Evolutionary conservation across 2,113 vertebrate genomes (phyloP).

Genomic region (Corythaixoides concolor): DNA sequence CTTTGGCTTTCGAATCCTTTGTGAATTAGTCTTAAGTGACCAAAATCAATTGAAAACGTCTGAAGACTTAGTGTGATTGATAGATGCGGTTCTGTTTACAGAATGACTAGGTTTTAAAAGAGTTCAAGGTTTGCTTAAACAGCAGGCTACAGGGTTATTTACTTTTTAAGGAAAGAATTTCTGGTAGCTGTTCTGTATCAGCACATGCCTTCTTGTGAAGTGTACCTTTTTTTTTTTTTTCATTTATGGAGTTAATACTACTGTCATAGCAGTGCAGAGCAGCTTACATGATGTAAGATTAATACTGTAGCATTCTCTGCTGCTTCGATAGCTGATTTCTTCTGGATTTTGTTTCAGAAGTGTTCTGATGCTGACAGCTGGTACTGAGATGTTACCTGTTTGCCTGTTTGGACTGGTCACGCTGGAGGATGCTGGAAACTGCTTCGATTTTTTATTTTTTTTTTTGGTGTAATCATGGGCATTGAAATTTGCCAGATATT

Average conservation of each 20-base stretch:
- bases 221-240: background rate
- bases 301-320: background rate
- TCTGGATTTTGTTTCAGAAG: background rate
- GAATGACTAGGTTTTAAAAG: constrained; percentile 1
- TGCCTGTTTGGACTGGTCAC: background rate
- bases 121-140: background rate
- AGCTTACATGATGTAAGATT: background rate
- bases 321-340: background rate
- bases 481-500: background rate
- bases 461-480: background rate
- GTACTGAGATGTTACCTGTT: background rate
- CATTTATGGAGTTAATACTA: background rate
- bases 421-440: background rate
- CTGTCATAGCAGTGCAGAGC: background rate
- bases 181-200: background rate
- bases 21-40: constrained; percentile 12
- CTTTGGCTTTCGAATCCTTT: background rate
- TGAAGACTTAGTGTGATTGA: constrained; percentile 28
- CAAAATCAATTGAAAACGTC: constrained; percentile 30
- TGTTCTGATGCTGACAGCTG: background rate
- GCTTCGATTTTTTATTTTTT: background rate
- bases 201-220: background rate
- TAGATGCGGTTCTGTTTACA: background rate
- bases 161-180: background rate
- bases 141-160: background rate